phyloP scores from a whole-genome alignment of 2,113 vertebrate genomes.

The Syngnathus floridae region DNA sequence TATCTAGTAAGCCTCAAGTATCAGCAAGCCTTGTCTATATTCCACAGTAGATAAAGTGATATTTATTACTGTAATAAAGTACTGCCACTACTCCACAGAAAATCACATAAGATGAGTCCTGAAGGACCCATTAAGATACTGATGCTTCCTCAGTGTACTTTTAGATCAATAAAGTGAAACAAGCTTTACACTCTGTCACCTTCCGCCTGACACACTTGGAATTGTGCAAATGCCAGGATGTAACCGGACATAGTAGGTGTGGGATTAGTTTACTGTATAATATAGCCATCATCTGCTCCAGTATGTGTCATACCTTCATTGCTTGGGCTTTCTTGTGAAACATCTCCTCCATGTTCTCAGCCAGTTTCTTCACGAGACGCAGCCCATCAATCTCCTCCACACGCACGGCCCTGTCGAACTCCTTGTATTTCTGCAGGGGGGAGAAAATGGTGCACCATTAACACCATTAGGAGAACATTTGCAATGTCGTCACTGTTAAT shows the following conservation, averaged over 20 bases:
- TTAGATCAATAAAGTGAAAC: slow-evolving; percentile 25
- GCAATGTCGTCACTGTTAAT: not conserved
- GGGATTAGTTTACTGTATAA: not conserved
- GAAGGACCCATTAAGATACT: too few relatives aligned
- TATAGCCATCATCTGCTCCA: not conserved
- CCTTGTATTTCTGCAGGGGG: slow-evolving; percentile 91
- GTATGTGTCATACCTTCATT: slow-evolving; percentile 74
- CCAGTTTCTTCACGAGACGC: slow-evolving; percentile 89
- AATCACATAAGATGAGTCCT: not conserved
- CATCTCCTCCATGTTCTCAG: slow-evolving; percentile 98
- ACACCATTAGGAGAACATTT: not conserved
- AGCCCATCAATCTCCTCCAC: slow-evolving; percentile 96
- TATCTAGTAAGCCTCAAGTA: too few relatives aligned
- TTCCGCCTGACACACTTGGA: not conserved
- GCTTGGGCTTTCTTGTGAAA: slow-evolving; percentile 96
- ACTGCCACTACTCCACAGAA: too few relatives aligned
- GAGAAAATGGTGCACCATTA: slow-evolving; percentile 15
- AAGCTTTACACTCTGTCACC: slow-evolving; percentile 19
- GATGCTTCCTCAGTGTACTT: too few relatives aligned
- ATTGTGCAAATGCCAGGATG: not conserved
- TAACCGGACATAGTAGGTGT: not conserved
- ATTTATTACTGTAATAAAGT: too few relatives aligned
- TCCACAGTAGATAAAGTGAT: too few relatives aligned
- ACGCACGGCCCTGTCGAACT: slow-evolving; percentile 87
- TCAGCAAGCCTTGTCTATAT: too few relatives aligned